Base-by-base conservation (phyloP, 2,797 vertebrate genomes). In the Petrocephalus sullivani region DNA sequence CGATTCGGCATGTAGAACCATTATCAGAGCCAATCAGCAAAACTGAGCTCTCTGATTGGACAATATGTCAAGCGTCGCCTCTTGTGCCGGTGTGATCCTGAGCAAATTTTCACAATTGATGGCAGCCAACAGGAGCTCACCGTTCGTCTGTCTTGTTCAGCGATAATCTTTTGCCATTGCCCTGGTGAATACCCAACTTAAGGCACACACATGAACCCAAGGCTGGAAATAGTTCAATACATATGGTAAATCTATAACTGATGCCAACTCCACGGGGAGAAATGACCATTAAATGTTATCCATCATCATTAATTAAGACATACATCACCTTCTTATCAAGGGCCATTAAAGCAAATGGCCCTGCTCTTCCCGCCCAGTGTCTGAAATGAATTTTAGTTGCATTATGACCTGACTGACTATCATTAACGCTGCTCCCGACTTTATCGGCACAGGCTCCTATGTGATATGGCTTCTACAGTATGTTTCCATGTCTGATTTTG, bases 261-360 rank as follows among this genome's bases (percentile, higher is more conserved):
- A 67, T 58, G 28, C 12, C 14, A 51, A 23, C 51, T 37, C 58
- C 46, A 56, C 46, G 57, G 83, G 53, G 7, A 86, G 19, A 61
- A 10, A 4, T 58, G 83, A 88, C 67, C 83, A 75, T 78, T 86
- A 86, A 57, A 37, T 41, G 37, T 67, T 41, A 53, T 88, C 88
- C 53, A 58, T 54, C 53, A 53, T 86, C 61, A 88, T 88, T 85
- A 88, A 67, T 86, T 53, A 88, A 86, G 88, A 88, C 67, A 41
- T 64, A 84, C 56, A 61, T 84, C 41, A 81, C 54, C 57, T 83
- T 56, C 28, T 46, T 57, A 51, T 41, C 33, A 7, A 83, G 16
- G 51, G 78, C 57, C 82, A 54, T 85, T 88, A 85, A 67, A 85
- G 41, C 46, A 85, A 33, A 67, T 58, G 28, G 64, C 10, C 49